These are phyloP conservation scores for Peromyscus nudipes DNA, from an alignment of 2,797 vertebrate species.

Conservation along the genomic window DNA sequence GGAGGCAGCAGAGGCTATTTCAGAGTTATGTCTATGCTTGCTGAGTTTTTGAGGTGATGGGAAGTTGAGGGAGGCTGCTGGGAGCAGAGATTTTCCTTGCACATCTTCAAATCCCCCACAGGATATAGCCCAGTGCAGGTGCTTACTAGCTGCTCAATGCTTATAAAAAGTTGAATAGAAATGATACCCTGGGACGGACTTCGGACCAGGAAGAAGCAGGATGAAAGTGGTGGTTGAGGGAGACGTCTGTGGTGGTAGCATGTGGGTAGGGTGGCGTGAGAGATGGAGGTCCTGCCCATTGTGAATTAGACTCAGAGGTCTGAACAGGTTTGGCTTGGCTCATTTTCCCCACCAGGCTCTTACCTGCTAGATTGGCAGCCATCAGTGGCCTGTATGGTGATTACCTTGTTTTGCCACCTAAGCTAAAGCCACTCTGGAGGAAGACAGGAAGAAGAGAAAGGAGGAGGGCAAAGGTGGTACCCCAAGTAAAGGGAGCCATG, in stretches of 20 bases:
- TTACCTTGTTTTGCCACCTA: neutral
- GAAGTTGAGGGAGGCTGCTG: neutral
- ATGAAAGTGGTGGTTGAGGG: neutral
- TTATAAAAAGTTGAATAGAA: neutral
- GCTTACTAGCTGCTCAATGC: neutral
- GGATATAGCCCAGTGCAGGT: neutral
- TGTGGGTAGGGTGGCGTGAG: too few relatives aligned
- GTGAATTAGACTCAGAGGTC: neutral
- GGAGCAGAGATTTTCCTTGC: neutral
- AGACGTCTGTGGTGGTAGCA: neutral
- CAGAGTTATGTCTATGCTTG: neutral
- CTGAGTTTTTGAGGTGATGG: neutral
- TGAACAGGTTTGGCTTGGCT: neutral
- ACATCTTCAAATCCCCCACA: neutral
- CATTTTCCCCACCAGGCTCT: neutral
- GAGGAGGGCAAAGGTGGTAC: neutral
- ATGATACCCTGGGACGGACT: neutral
- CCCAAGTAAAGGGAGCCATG: neutral
- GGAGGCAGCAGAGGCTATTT: too few relatives aligned
- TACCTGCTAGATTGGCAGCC: neutral
- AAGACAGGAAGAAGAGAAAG: neutral
- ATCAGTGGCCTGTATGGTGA: neutral
- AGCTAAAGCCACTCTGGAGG: neutral
- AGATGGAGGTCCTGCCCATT: neutral
- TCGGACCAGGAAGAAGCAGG: neutral